Evolutionary conservation across 1,140 invertebrate genomes (phyloP).

Genomic region (Parasteatoda tepidariorum): DNA sequence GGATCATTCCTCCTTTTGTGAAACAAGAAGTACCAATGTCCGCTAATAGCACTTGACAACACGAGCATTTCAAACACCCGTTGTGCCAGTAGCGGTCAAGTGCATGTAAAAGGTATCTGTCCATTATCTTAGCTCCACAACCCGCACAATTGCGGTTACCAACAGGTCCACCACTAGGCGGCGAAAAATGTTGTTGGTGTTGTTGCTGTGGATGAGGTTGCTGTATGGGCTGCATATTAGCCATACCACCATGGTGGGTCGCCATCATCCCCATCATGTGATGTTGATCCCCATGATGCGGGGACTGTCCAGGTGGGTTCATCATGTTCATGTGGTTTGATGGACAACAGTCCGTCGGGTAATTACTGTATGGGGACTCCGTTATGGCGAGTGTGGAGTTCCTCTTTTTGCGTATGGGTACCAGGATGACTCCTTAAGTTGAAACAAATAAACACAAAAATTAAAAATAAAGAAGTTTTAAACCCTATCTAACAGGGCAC

Average conservation of each 20-base stretch:
- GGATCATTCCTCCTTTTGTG: slow-evolving; percentile 89
- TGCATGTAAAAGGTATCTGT: slow-evolving; percentile 87
- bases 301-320: slow-evolving; percentile 12
- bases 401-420: slow-evolving; percentile 60
- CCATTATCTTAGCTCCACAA: slow-evolving; percentile 82
- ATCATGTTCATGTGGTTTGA: slow-evolving; percentile 47
- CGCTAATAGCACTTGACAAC: slow-evolving; percentile 84
- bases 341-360: slow-evolving; percentile 52
- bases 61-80: slow-evolving; percentile 91
- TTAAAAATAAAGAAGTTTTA: background rate
- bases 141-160: slow-evolving; percentile 70
- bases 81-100: slow-evolving; percentile 92
- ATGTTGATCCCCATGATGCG: slow-evolving; percentile 33
- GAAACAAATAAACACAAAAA: background rate
- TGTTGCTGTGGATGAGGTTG: slow-evolving; percentile 19
- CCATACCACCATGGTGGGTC: slow-evolving; percentile 20
- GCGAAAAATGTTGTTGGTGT: slow-evolving; percentile 28
- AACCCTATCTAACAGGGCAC: slow-evolving; percentile 14
- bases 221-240: slow-evolving; percentile 27
- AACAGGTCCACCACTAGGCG: background rate
- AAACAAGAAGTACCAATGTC: slow-evolving; percentile 91
- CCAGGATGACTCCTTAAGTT: slow-evolving; percentile 43
- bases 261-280: slow-evolving; percentile 38
- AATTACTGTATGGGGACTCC: slow-evolving; percentile 49
- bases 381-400: slow-evolving; percentile 55